A percentile compares a stretch with the other conserved stretches of the same genome.
These are phyloP conservation scores for Dicranocentrus wangi DNA, from an alignment of 2,888 invertebrate species.

Conservation along the genomic window DNA sequence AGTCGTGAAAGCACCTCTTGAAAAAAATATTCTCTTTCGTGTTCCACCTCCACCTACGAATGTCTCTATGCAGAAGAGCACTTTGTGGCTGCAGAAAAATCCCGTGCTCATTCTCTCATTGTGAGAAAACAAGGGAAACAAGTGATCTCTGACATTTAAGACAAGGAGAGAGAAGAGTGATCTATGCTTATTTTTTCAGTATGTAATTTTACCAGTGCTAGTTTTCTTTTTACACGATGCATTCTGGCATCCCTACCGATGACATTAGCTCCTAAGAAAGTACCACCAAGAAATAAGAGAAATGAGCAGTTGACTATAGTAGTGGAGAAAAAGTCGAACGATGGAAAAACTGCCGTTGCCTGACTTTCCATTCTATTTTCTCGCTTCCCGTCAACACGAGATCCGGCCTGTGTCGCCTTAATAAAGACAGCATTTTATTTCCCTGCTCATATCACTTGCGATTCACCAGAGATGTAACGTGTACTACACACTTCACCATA, in stretches of 20 bases:
- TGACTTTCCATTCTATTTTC: conserved; percentile 46
- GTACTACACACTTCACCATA: conserved; percentile 18
- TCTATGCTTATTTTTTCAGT: conserved; percentile 28
- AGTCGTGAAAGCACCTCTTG: too few relatives aligned
- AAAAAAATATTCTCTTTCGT: too few relatives aligned
- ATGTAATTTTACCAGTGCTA: conserved; percentile 5
- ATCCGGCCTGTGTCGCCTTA: conserved; percentile 38
- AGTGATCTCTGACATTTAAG: conserved; percentile 61
- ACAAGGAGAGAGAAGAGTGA: conserved; percentile 17
- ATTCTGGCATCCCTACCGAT: conserved; percentile 27
- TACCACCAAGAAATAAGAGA: conserved; percentile 3
- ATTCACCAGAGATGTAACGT: conserved; percentile 43
- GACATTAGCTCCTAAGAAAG: conserved; percentile 14
- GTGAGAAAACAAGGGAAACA: conserved; percentile 41
- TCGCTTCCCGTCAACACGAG: conserved; percentile 46
- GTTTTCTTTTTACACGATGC: conserved; percentile 6
- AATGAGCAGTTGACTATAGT: conserved; percentile 27
- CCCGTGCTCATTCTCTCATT: conserved; percentile 9
- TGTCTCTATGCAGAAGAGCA: too few relatives aligned
- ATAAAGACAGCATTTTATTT: conserved; percentile 56
- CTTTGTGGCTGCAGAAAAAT: neutral
- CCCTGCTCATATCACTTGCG: conserved; percentile 42
- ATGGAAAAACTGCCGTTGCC: conserved; percentile 1
- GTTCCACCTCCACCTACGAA: too few relatives aligned
- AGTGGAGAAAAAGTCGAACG: neutral